These are phyloP conservation scores for Schizothorax lantsangensis DNA, from an alignment of 2,797 vertebrate species.

Conservation along the genomic window DNA sequence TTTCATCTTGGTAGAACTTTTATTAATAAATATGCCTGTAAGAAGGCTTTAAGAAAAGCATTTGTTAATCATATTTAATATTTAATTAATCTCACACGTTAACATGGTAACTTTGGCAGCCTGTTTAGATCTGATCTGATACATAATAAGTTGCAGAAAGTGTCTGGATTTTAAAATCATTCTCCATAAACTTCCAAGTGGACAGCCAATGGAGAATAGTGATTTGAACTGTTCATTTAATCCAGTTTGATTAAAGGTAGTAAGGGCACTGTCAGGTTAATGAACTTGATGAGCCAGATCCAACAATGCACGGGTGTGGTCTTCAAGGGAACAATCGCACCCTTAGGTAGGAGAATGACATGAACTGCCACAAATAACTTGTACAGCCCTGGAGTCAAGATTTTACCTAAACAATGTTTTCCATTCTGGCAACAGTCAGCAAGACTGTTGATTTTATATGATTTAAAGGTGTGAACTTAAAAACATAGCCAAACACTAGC, in stretches of 20 bases:
- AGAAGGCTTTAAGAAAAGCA: background rate
- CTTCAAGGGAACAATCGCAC: background rate
- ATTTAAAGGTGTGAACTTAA: background rate
- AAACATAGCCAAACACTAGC: background rate
- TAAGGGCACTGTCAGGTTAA: background rate
- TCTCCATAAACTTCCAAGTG: background rate
- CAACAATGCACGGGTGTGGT: background rate
- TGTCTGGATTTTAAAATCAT: background rate
- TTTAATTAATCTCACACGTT: background rate
- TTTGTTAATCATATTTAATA: background rate
- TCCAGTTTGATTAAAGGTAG: background rate
- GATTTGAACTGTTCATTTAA: too few species aligned
- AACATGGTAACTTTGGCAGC: background rate
- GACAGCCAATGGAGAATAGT: background rate
- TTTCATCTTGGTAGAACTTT: background rate
- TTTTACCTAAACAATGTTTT: background rate
- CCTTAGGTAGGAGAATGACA: background rate
- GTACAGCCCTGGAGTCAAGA: background rate
- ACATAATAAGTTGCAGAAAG: background rate
- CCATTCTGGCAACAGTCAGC: background rate
- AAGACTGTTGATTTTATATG: background rate
- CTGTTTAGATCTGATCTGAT: background rate
- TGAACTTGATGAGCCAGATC: background rate
- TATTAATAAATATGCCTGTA: background rate
- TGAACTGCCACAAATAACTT: background rate